Conservation (phyloP, 2,888 invertebrate genomes). For the Galerucella pusilla region DNA sequence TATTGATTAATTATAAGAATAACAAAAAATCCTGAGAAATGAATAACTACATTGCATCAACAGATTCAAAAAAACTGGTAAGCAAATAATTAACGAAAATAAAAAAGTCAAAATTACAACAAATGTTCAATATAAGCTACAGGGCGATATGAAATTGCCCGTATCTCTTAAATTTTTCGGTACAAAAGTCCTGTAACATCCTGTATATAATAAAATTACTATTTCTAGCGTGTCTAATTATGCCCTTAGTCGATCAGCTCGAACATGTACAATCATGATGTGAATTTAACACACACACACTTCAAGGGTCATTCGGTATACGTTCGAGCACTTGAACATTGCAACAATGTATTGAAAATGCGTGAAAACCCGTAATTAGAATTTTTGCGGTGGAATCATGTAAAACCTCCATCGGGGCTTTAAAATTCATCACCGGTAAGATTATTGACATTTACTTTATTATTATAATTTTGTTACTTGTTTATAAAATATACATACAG, state of each 20-base stretch:
- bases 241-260: background rate
- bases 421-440: background rate
- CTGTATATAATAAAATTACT: background rate
- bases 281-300: background rate
- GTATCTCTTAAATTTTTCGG: too few species aligned
- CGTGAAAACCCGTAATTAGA: background rate
- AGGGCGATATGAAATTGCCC: too few species aligned
- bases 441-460: background rate
- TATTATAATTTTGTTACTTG: background rate
- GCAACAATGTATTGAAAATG: background rate
- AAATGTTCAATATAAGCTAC: too few species aligned
- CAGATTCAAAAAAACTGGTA: too few species aligned
- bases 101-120: too few species aligned
- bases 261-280: background rate
- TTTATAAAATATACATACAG: background rate
- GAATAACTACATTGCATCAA: too few species aligned
- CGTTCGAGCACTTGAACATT: background rate
- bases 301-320: background rate
- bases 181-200: too few species aligned
- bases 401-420: background rate
- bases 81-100: too few species aligned
- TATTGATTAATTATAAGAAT: too few species aligned
- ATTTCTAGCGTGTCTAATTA: conserved; percentile 1
- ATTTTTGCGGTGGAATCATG: background rate
- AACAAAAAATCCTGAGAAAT: too few species aligned